Conservation (phyloP, 2,888 invertebrate species). For the Heliconius cydno region DNA sequence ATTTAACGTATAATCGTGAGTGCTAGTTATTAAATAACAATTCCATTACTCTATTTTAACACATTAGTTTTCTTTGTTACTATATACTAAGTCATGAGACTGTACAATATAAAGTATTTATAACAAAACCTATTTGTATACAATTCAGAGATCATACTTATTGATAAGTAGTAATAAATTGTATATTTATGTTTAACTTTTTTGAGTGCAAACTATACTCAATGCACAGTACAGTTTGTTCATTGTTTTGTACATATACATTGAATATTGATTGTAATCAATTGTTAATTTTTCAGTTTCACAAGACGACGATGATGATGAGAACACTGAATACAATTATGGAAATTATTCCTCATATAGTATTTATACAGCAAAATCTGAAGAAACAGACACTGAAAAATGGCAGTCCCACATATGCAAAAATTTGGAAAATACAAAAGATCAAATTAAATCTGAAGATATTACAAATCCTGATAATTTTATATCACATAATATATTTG, state of each 20-base stretch:
- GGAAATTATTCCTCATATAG: conserved; percentile 65
- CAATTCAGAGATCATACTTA: not conserved
- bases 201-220: not conserved
- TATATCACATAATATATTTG: conserved; percentile 33
- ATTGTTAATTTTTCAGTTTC: conserved; percentile 62
- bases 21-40: conserved; percentile 37
- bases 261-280: conserved; percentile 1
- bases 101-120: not conserved
- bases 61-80: conserved; percentile 1
- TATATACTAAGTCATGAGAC: not conserved
- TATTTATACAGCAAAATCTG: conserved; percentile 55
- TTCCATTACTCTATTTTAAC: not conserved
- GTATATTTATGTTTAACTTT: not conserved
- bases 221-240: not conserved
- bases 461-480: conserved; percentile 40
- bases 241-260: not conserved
- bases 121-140: conserved; percentile 9
- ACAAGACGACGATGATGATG: conserved; percentile 71
- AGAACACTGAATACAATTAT: conserved; percentile 65
- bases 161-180: not conserved
- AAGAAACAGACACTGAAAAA: conserved; percentile 44
- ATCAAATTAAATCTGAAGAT: conserved; percentile 47
- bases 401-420: conserved; percentile 44
- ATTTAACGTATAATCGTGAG: conserved; percentile 76
- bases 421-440: conserved; percentile 44